Evolutionary conservation across 1,140 invertebrate species (phyloP), one percentile per base, ranked within the genome.

Genomic region (Cydia splendana): DNA sequence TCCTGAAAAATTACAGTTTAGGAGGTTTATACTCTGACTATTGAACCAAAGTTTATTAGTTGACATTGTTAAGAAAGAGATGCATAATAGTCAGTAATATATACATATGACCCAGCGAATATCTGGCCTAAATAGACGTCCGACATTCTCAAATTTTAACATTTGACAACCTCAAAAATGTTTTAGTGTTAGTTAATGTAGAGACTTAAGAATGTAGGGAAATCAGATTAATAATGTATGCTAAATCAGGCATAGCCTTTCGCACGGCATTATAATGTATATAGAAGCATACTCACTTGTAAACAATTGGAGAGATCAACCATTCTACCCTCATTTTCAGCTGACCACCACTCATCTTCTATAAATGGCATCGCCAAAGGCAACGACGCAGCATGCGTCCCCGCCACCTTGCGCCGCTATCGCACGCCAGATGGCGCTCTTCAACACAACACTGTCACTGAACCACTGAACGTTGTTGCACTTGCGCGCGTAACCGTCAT

Each of bases 341-440:
- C 96, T 95, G 97, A 97, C 97, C 97, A 98, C 82, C 98, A 95
- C 88, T 98, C 97, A 95, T 98, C 97, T 94, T 98, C 97, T 94
- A 98, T 98, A 95, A 98, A 98, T 94, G 97, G 97, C 97, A 98
- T 98, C 94, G 95, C 95, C 95, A 95, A 93, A 87, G 95, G 94
- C 93, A 94, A 94, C 93, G 95, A 93, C 91, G 94, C 94, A 91
- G 95, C 94, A 93, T 95, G 93, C 88, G 95, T 94, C 91, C 93
- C 94, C 93, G 94, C 94, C 94, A 95, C 94, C 85, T 88, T 93
- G 86, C 84, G 81, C 85, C 79, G 77, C 82, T 84, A 81, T 77
- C 77, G 75, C 77, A 87, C 88, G 89, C 88, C 87, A 90, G 88
- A 81, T 84, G 90, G 89, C 90, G 88, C 85, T 81, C 75, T 30